Evolutionary conservation across 2,113 vertebrate species (phyloP), one percentile per base, ranked within the genome.

Genomic region (Damaliscus lunatus): DNA sequence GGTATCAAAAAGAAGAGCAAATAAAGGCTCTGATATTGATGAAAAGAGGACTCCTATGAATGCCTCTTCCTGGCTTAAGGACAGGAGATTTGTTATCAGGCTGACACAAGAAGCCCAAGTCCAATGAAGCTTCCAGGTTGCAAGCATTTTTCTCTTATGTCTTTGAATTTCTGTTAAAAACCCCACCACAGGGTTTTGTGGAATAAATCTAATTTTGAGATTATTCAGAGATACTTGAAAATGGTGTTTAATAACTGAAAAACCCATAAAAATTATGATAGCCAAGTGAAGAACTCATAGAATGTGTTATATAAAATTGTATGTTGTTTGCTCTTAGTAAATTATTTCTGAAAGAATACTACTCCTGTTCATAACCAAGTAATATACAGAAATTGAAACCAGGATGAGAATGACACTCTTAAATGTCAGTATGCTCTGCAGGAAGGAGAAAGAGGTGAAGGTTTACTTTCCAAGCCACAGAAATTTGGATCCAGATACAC

Each of bases 61-160:
- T 19, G 11, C 46, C 23, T 52, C 10, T 74, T 19, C 8, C 19
- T 43, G n/a, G 23, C 14, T 82, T 12, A 13, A 21, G 43, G 17
- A 13, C 12, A 67, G 3, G n/a, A 15, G 15, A 89, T 80, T 81
- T 50, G 13, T 3, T 17, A 46, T 50, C 55, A 71, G 50, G 21
- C 50, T 21, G 5, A 19, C 53, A 62, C 15, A 82, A 46, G 33
- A 53, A 50, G 4, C 27, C 15, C 3, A 46, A 6, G 2, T 40
- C 3, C 17, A 17, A 0, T 31, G n/a, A 29, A 21, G 16, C 2
- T 60, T 62, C 15, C 15, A 74, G 31, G 7, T 1, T 82, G 9
- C 31, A 78, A 53, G 21, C 77, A 19, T 27, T 80, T 53, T 71
- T 64, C 15, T 83, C 13, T 13, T 57, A 29, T 29, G 23, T 55